phyloP scores from a whole-genome alignment of 2,113 vertebrate species.

The Ophiodon elongatus region DNA sequence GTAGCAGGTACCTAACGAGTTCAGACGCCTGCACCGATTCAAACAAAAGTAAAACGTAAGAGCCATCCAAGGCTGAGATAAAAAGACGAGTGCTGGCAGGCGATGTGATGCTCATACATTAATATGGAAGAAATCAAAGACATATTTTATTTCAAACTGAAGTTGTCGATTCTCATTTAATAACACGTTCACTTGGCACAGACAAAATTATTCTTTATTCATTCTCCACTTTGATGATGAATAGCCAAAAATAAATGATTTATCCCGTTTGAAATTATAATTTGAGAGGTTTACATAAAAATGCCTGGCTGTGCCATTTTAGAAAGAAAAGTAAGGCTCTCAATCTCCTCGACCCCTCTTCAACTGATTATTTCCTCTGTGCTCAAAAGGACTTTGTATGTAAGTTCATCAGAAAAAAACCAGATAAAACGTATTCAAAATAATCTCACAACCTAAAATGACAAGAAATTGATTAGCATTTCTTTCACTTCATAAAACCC shows the following conservation, averaged over 20 bases:
- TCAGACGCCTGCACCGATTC: neutral
- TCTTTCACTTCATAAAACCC: neutral
- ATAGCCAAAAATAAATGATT: slow-evolving; percentile 46
- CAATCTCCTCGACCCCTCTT: neutral
- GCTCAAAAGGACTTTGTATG: neutral
- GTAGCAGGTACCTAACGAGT: neutral
- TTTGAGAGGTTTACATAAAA: slow-evolving; percentile 18
- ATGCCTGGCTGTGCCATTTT: slow-evolving; percentile 14
- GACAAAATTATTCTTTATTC: slow-evolving; percentile 39
- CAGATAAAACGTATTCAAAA: neutral
- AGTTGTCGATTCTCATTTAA: slow-evolving; percentile 48
- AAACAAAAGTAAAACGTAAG: slow-evolving; percentile 8
- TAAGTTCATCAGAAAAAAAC: neutral
- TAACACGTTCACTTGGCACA: slow-evolving; percentile 56
- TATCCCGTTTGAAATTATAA: slow-evolving; percentile 51
- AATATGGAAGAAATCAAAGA: slow-evolving; percentile 30
- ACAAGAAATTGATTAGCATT: neutral
- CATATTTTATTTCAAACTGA: slow-evolving; percentile 15
- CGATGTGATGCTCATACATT: slow-evolving; percentile 40
- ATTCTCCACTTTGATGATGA: slow-evolving; percentile 32
- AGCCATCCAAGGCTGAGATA: slow-evolving; percentile 30
- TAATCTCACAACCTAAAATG: neutral
- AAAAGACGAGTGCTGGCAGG: slow-evolving; percentile 48
- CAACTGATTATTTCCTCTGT: neutral
- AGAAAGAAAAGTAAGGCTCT: slow-evolving; percentile 19